Evolutionary conservation across 2,888 invertebrate genomes (phyloP).

Genomic region (Phorcus lineatus): DNA sequence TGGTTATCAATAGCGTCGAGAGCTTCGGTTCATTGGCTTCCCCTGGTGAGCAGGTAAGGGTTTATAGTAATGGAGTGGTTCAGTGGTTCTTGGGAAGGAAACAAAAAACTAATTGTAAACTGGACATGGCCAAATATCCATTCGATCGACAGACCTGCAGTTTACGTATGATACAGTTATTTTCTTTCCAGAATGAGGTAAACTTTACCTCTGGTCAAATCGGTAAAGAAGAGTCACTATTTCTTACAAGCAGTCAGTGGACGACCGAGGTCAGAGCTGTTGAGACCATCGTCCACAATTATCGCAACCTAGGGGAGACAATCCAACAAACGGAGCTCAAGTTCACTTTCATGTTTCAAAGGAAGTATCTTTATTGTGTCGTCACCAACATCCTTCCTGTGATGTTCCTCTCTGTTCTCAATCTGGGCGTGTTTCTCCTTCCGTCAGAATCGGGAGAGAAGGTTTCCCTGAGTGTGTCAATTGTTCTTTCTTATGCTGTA

Average conservation of each 20-base stretch:
- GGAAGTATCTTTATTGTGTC: constrained; percentile 15
- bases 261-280: background rate
- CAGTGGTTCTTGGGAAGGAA: background rate
- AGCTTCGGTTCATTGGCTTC: background rate
- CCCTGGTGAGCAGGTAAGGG: background rate
- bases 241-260: background rate
- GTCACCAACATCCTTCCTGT: constrained; percentile 28
- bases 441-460: constrained; percentile 32
- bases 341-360: background rate
- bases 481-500: constrained; percentile 26
- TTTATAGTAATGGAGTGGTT: background rate
- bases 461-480: constrained; percentile 26
- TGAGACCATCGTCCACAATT: background rate
- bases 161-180: background rate
- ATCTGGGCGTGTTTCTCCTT: constrained; percentile 29
- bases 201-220: background rate
- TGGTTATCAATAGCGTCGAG: background rate
- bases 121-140: constrained; percentile 6
- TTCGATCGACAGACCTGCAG: constrained; percentile 7
- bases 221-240: background rate
- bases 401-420: constrained; percentile 24
- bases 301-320: no score
- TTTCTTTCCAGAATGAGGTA: background rate
- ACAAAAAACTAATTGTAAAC: background rate
- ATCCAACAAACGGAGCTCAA: background rate